Conservation (phyloP, 2,797 vertebrate genomes). For the Myotis planiceps region DNA sequence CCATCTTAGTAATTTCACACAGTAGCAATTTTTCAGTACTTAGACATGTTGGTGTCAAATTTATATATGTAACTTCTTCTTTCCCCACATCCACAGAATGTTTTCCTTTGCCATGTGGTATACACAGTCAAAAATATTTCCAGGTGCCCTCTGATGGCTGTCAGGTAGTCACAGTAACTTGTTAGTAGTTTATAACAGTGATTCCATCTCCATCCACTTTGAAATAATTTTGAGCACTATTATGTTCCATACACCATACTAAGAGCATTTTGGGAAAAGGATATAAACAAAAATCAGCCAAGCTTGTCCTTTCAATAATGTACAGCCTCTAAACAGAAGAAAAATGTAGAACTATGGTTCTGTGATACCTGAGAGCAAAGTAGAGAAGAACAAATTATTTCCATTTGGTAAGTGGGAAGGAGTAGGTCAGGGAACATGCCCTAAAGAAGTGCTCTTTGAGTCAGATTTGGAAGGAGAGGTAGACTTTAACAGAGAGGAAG, state of each 20-base stretch:
- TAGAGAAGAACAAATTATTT: not conserved
- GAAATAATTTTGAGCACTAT: not conserved
- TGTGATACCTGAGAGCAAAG: not conserved
- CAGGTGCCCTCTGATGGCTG: not conserved
- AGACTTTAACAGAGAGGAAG: not conserved
- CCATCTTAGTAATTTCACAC: slow-evolving; percentile 7
- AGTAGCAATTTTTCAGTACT: not conserved
- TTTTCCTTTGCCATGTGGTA: not conserved
- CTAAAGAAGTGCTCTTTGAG: not conserved
- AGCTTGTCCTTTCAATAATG: not conserved
- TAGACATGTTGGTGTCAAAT: not conserved
- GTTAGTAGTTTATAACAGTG: not conserved
- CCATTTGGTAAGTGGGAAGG: not conserved
- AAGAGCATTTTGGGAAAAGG: not conserved
- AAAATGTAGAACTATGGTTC: not conserved
- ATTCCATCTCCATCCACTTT: not conserved
- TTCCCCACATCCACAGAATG: not conserved
- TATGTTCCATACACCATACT: not conserved
- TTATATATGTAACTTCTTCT: not conserved
- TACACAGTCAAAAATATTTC: not conserved
- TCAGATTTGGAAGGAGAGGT: not conserved
- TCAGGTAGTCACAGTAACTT: not conserved
- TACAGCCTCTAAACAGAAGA: not conserved
- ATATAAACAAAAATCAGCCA: not conserved
- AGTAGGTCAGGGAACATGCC: not conserved